Evolutionary conservation across 2,797 vertebrate genomes (phyloP).

Genomic region (Dryobates pubescens): DNA sequence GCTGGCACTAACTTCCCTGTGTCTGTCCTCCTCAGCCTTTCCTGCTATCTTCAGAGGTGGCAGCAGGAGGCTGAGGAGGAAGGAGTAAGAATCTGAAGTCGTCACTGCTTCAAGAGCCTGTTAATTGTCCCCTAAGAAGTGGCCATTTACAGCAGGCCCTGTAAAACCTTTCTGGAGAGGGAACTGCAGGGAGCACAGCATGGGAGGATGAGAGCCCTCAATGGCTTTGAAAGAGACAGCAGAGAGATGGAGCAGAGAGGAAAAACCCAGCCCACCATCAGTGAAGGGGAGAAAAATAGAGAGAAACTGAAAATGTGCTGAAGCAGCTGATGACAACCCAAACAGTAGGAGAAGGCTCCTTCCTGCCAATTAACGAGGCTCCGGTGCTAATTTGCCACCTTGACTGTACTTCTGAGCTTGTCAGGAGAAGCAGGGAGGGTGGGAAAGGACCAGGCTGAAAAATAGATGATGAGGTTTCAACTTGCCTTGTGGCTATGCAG

Average conservation of each 20-base stretch:
- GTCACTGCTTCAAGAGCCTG: neutral
- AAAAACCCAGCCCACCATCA: neutral
- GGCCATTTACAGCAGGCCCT: conserved; percentile 10
- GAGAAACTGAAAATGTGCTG: conserved; percentile 49
- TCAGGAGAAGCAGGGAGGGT: neutral
- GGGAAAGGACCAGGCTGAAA: neutral
- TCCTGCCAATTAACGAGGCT: conserved; percentile 74
- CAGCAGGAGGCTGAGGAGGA: neutral
- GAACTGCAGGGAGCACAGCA: neutral
- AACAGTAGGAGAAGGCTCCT: conserved; percentile 72
- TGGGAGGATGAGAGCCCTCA: conserved; percentile 25
- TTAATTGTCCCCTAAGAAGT: neutral
- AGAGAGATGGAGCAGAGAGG: neutral
- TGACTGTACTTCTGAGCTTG: conserved; percentile 68
- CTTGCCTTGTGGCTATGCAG: conserved; percentile 10
- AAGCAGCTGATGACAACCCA: conserved; percentile 68
- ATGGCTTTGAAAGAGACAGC: conserved; percentile 31
- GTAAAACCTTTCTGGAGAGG: neutral
- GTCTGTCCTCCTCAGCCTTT: neutral
- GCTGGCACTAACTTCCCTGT: neutral
- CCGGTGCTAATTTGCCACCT: conserved; percentile 76
- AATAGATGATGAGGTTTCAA: neutral
- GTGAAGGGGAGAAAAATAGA: neutral
- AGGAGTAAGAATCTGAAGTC: neutral
- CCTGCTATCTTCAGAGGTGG: neutral